phyloP scores from a whole-genome alignment of 2,797 vertebrate species.

The Macropodus opercularis region DNA sequence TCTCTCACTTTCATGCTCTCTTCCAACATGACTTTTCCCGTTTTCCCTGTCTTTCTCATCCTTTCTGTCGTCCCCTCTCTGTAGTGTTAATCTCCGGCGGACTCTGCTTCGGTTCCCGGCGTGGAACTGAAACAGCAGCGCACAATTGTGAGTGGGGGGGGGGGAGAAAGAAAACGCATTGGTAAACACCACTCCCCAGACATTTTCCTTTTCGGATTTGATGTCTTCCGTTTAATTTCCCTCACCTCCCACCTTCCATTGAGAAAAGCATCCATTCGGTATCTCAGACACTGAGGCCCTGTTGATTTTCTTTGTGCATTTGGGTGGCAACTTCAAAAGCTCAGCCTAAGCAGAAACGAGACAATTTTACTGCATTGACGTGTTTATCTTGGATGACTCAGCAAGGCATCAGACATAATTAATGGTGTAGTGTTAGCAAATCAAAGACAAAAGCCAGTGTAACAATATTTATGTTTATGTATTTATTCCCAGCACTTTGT shows the following conservation, averaged over 20 bases:
- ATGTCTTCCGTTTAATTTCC: constrained; percentile 58
- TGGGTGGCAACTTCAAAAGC: constrained; percentile 58
- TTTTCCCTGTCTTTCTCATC: background rate
- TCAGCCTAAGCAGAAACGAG: constrained; percentile 21
- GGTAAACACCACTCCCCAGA: constrained; percentile 67
- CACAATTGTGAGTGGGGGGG: constrained; percentile 47
- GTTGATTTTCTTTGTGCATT: constrained; percentile 44
- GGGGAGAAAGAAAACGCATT: constrained; percentile 31
- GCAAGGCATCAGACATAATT: constrained; percentile 32
- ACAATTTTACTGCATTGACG: constrained; percentile 41
- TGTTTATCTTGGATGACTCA: constrained; percentile 55
- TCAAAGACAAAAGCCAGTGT: constrained; percentile 31
- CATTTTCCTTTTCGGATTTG: constrained; percentile 44
- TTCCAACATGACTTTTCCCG: constrained; percentile 39
- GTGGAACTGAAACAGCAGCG: constrained; percentile 57
- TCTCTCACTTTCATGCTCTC: constrained; percentile 24
- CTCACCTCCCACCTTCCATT: constrained; percentile 61
- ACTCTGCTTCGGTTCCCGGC: constrained; percentile 65
- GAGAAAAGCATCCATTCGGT: constrained; percentile 56
- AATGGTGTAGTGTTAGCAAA: constrained; percentile 13
- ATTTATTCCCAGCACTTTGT: constrained; percentile 16
- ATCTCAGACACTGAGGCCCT: constrained; percentile 34
- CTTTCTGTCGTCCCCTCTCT: constrained; percentile 20
- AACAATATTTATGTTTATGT: constrained; percentile 46
- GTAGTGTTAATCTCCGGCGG: constrained; percentile 75